Evolutionary conservation across 92 coral and sea anemone genomes (phyloP).

Genomic region (Diadumene lineata): DNA sequence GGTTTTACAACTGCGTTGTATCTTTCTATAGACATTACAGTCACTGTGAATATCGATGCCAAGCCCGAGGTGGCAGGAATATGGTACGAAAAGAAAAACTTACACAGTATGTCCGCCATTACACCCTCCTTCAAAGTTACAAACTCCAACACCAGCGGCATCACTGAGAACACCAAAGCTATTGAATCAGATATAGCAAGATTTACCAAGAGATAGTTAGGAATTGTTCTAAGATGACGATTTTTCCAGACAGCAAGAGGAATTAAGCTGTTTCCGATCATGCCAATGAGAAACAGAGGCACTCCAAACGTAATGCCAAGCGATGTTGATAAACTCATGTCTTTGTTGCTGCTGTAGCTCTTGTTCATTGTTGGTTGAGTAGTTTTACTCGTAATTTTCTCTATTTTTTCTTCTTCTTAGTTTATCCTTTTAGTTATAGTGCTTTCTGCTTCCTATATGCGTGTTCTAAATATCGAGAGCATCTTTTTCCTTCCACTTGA

Average conservation of each 20-base stretch:
- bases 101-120: constrained; percentile 9
- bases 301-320: not conserved
- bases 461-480: no score
- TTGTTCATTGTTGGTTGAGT: not conserved
- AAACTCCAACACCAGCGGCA: not conserved
- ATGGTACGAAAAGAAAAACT: constrained; percentile 7
- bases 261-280: constrained; percentile 3
- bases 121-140: not conserved
- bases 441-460: no score
- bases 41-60: constrained; percentile 10
- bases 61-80: not conserved
- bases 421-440: no score
- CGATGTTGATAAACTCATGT: not conserved
- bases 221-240: not conserved
- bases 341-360: no score
- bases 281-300: not conserved
- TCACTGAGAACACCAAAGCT: constrained; percentile 3
- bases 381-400: no score
- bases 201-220: constrained; percentile 23
- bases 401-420: no score
- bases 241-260: constrained; percentile 9
- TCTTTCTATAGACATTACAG: constrained; percentile 22
- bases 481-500: no score
- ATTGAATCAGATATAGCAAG: constrained; percentile 11
- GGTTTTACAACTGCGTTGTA: constrained; percentile 31